phyloP scores from a whole-genome alignment of 2,113 vertebrate species.

The Helogale parvula region DNA sequence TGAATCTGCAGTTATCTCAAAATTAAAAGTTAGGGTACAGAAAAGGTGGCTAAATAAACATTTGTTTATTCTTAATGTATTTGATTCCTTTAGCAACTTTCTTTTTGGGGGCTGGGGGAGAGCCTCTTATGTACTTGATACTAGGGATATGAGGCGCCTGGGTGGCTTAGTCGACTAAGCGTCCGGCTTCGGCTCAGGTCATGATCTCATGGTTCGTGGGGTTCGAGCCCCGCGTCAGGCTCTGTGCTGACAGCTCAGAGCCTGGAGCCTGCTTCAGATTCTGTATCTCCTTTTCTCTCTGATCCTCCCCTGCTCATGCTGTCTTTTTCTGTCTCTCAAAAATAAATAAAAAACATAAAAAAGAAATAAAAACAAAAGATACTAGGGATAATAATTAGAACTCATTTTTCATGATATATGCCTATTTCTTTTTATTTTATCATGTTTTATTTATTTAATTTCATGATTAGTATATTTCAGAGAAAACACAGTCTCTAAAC shows the following conservation, averaged over 20 bases:
- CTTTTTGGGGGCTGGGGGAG: background rate
- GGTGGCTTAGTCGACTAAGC: too few species aligned
- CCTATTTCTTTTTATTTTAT: background rate
- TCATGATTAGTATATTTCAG: background rate
- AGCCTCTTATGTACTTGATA: background rate
- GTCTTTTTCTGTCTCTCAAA: too few species aligned
- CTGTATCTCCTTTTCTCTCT: too few species aligned
- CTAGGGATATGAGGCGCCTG: background rate
- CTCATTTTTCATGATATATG: constrained; percentile 19
- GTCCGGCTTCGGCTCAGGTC: too few species aligned
- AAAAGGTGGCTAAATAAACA: constrained; percentile 31
- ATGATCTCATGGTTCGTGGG: too few species aligned
- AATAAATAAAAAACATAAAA: too few species aligned
- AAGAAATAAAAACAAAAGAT: background rate
- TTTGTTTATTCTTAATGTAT: background rate
- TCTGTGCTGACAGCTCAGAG: too few species aligned
- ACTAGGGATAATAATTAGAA: constrained; percentile 11
- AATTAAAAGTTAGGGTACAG: constrained; percentile 24
- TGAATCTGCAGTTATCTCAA: constrained; percentile 2
- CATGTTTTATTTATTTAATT: background rate
- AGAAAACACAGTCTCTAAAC: background rate
- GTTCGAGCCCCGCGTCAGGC: too few species aligned
- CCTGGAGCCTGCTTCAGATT: too few species aligned
- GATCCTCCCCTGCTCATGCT: too few species aligned
- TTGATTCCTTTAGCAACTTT: background rate